Evolutionary conservation across 2,888 invertebrate species (phyloP).

Genomic region (Synanthedon andrenaeformis): DNA sequence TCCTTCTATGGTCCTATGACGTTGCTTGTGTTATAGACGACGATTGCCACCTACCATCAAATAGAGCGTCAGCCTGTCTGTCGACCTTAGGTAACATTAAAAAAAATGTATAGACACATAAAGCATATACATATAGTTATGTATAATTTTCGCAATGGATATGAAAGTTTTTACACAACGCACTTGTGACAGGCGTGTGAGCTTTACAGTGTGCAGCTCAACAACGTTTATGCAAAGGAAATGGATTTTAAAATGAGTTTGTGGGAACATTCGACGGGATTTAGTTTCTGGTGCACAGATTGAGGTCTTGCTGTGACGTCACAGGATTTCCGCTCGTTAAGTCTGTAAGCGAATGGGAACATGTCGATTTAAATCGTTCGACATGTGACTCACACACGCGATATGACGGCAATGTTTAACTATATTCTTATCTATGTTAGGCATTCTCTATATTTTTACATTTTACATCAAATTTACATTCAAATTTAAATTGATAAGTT

Average conservation of each 20-base stretch:
- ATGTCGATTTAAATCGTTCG: conserved; percentile 1
- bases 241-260: conserved; percentile 31
- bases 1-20: too few species aligned
- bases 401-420: too few species aligned
- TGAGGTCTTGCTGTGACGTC: background rate
- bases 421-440: too few species aligned
- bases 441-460: too few species aligned
- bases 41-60: too few species aligned
- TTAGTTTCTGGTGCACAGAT: conserved; percentile 1
- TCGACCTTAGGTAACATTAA: too few species aligned
- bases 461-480: too few species aligned
- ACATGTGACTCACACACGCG: conserved; percentile 1
- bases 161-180: background rate
- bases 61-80: too few species aligned
- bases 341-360: conserved; percentile 1
- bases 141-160: background rate
- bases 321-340: background rate
- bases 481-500: too few species aligned
- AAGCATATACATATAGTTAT: too few species aligned
- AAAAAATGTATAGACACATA: too few species aligned
- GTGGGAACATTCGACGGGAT: conserved; percentile 14
- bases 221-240: conserved; percentile 19
- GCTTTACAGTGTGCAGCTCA: background rate
- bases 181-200: background rate
- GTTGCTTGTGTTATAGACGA: too few species aligned